Base-by-base conservation (phyloP, 2,888 invertebrate species). In the Philopedon plagiatum region DNA sequence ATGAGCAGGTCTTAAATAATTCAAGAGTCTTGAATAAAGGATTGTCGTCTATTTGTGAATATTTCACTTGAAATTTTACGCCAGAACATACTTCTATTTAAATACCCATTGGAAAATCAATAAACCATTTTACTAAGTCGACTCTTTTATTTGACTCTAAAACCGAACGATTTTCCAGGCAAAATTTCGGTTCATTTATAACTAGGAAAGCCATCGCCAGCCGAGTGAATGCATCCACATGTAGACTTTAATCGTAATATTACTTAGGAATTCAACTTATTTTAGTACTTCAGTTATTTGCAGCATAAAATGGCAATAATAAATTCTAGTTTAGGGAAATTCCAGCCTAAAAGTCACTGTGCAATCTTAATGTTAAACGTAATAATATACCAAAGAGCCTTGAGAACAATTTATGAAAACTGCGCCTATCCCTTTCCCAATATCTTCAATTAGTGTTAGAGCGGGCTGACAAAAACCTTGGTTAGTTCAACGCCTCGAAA, bases 81-180 rank as follows among this genome's bases (percentile, higher is more conserved):
- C 41, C 23, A 13, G 34, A 49, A 58, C 58, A 67, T 67, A 49
- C 67, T 49, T 39, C 34, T 41, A 67, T 67, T 57, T 49, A 49
- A 67, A 67, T 67, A 60, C 46, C 56, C 49, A 60, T 67, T 58
- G 41, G 15, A 61, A 68, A 61, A 46, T 61, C 61, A 46, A 61
- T 61, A 68, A 49, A 51, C 39, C 60, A 68, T 68, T 41, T 61
- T 61, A 51, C 51, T 58, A 19, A 58, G 32, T 66, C 46, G 49
- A 58, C 46, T 66, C 37, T 44, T 66, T 58, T 66, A 66, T 66
- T 58, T 32, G 13, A 13, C 44, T 23, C 32, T 46, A 56, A 66
- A 32, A 60, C 26, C 23, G 41, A 61, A 58, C 60, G 34, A 68
- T 41, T 61, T 68, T 51, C 13, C 51, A 19, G 19, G 41, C 49